A percentile compares a stretch with the other conserved stretches of the same genome.
Conservation (phyloP, 2,888 invertebrate species). For the Stenolophus ochropezus region DNA sequence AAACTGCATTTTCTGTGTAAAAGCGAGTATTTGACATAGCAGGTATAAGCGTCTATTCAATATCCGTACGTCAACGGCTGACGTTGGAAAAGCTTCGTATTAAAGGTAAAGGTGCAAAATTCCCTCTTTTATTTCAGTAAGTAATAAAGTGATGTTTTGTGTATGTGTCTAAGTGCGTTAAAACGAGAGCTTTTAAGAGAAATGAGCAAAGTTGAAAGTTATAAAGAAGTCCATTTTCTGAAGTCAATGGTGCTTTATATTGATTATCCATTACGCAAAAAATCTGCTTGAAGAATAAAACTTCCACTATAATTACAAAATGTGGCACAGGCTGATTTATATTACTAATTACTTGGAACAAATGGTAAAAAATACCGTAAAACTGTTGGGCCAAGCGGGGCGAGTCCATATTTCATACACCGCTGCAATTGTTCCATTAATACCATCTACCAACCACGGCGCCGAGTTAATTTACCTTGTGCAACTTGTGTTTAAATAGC, state of each 20-base stretch:
- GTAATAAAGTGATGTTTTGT: slow-evolving; percentile 3
- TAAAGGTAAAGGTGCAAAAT: background rate
- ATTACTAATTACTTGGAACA: slow-evolving; percentile 55
- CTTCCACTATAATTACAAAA: slow-evolving; percentile 50
- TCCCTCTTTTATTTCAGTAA: background rate
- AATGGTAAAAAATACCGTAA: slow-evolving; percentile 56
- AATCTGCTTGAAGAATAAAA: slow-evolving; percentile 41
- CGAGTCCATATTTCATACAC: slow-evolving; percentile 47
- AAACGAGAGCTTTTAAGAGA: slow-evolving; percentile 15
- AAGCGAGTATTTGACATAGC: background rate
- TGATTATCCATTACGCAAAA: slow-evolving; percentile 40
- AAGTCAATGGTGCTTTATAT: slow-evolving; percentile 36
- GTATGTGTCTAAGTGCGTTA: slow-evolving; percentile 2
- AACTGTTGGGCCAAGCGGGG: slow-evolving; percentile 18
- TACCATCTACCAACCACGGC: background rate
- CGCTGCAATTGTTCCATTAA: slow-evolving; percentile 38
- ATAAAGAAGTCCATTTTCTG: slow-evolving; percentile 37
- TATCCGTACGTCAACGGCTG: background rate
- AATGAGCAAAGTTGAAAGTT: slow-evolving; percentile 2
- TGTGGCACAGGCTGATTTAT: slow-evolving; percentile 52
- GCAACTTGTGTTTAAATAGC: slow-evolving; percentile 18
- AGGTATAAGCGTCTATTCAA: background rate
- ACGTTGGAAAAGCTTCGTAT: background rate
- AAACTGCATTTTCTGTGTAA: background rate
- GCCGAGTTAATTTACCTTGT: slow-evolving; percentile 19